Evolutionary conservation across 2,797 vertebrate species (phyloP), one percentile per base, ranked within the genome.

Genomic region (Malurus leucopterus): DNA sequence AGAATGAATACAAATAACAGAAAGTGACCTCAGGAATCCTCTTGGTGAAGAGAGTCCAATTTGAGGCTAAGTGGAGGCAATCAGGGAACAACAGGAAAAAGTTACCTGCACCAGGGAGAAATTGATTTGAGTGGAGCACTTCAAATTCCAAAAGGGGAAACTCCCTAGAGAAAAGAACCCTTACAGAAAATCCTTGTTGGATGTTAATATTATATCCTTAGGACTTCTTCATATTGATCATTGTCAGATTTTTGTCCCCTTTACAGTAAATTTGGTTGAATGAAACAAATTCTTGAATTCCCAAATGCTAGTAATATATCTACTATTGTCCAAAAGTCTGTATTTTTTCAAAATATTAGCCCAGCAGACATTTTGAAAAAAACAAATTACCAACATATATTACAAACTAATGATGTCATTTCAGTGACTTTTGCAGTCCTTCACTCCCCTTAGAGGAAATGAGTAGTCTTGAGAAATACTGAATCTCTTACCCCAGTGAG

Each of bases 81-180:
- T 41, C 58, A 53, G 14, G 7, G 22, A 44, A 83, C 32, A 80
- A 87, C 13, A 43, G 40, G 26, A 64, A 85, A 71, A 53, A 43
- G 22, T 70, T 63, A 57, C 15, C 32, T 62, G 11, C 8, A 59
- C 6, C 47, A 70, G 18, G 8, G 50, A 77, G 22, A 22, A 80
- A 64, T 7, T 0, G 0, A 69, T 18, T 30, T 38, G 15, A 89
- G 61, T 1, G 0, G 4, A 72, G 22, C 22, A 24, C n/a, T 53
- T 76, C n/a, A 59, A 84, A 92, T 82, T 65, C 24, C 43, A 15
- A 49, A 84, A 74, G 29, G 26, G 10, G 4, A 76, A 90, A 26
- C 13, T 63, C 27, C 11, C 29, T 40, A 38, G 7, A 67, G 32
- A 83, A 70, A 24, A 80, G 11, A 81, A 38, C 9, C 24, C n/a